These are phyloP conservation scores for Falco rusticolus DNA, from an alignment of 2,797 vertebrate species.

Conservation along the genomic window DNA sequence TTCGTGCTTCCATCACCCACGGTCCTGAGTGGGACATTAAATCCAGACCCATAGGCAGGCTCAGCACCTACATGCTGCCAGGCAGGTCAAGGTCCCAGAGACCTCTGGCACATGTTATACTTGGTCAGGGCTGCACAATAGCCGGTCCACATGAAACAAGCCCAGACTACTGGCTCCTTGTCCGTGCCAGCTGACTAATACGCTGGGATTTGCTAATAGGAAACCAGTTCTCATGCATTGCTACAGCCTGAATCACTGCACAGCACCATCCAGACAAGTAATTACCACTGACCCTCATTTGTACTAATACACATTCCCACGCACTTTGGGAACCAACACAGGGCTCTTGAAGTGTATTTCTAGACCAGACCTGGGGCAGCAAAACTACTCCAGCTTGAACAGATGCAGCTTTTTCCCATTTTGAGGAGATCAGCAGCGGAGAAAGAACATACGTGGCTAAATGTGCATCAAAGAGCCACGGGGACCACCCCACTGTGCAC, in stretches of 20 bases:
- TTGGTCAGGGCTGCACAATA: fast-evolving
- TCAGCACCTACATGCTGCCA: fast-evolving
- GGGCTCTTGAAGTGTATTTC: background rate
- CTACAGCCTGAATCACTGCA: background rate
- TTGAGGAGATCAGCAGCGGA: fast-evolving
- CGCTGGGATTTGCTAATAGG: background rate
- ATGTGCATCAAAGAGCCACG: fast-evolving
- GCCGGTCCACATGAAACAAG: fast-evolving
- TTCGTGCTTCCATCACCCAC: fast-evolving
- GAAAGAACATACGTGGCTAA: fast-evolving
- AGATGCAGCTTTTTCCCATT: background rate
- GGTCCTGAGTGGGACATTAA: too few relatives aligned
- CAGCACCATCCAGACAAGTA: background rate
- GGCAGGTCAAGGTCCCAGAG: fast-evolving
- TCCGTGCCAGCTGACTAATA: fast-evolving
- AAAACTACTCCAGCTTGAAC: background rate
- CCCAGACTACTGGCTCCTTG: background rate
- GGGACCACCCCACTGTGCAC: fast-evolving
- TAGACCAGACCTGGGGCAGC: too few relatives aligned
- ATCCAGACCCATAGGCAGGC: fast-evolving
- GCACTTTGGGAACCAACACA: background rate
- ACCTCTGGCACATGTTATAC: fast-evolving
- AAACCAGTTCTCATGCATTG: background rate
- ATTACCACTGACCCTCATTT: background rate
- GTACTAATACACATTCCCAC: background rate